These are phyloP conservation scores for Ornithoptera alexandrae DNA, from an alignment of 2,888 invertebrate genomes.

Conservation along the genomic window DNA sequence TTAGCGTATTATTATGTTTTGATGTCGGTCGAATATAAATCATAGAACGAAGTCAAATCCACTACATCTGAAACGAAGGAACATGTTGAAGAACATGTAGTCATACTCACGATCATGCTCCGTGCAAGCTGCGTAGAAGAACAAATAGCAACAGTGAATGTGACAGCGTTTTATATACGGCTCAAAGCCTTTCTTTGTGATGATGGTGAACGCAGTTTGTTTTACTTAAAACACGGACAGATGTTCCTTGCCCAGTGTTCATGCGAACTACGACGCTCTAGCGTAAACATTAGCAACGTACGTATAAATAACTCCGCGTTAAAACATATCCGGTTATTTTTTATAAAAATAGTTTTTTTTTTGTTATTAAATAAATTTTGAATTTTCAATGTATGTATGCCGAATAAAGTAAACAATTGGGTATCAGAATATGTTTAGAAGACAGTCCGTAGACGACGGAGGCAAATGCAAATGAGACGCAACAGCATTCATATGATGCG, in stretches of 20 bases:
- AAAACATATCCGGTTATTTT: not conserved
- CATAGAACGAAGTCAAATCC: slow-evolving; percentile 35
- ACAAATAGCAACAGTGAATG: slow-evolving; percentile 83
- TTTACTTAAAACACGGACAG: slow-evolving; percentile 10
- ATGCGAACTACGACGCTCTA: slow-evolving; percentile 3
- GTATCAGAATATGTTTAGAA: slow-evolving; percentile 31
- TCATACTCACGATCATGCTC: slow-evolving; percentile 94
- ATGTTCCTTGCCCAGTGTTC: slow-evolving; percentile 1
- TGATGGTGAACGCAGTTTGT: slow-evolving; percentile 39
- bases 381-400: not conserved
- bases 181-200: slow-evolving; percentile 52
- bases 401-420: slow-evolving; percentile 32
- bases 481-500: slow-evolving; percentile 37
- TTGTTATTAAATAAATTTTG: not conserved
- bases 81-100: slow-evolving; percentile 48
- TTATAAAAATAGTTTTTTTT: too few relatives aligned
- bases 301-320: not conserved
- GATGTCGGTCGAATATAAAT: not conserved
- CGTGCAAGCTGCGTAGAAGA: slow-evolving; percentile 89
- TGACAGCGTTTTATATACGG: slow-evolving; percentile 65
- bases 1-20: not conserved
- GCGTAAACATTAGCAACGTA: not conserved
- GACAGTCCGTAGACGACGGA: slow-evolving; percentile 37
- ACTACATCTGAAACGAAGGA: slow-evolving; percentile 35
- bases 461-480: slow-evolving; percentile 7